These are phyloP conservation scores for Molanna angustata DNA, from an alignment of 2,888 invertebrate species.

Conservation along the genomic window DNA sequence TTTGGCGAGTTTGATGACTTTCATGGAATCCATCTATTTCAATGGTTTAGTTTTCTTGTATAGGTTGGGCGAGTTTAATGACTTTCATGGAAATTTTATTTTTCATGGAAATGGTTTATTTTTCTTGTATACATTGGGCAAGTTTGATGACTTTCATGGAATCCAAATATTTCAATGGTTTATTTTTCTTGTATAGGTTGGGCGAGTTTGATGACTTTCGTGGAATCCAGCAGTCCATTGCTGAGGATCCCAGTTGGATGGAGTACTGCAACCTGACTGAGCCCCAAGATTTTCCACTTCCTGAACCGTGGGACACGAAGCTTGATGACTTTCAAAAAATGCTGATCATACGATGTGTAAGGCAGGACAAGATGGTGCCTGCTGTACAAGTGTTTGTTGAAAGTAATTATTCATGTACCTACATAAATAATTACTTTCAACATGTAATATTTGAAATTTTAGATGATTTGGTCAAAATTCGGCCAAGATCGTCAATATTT, in stretches of 20 bases:
- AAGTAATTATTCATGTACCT: slow-evolving; percentile 44
- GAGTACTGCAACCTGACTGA: slow-evolving; percentile 68
- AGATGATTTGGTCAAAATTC: too few species aligned
- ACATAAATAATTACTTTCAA: too few species aligned
- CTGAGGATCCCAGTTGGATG: slow-evolving; percentile 65
- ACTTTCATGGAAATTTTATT: too few species aligned
- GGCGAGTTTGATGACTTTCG: slow-evolving; percentile 48
- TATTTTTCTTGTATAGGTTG: slow-evolving; percentile 43
- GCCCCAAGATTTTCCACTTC: slow-evolving; percentile 69
- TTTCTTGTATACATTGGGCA: too few species aligned
- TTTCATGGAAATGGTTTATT: too few species aligned
- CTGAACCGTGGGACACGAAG: slow-evolving; percentile 65
- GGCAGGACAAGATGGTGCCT: slow-evolving; percentile 85
- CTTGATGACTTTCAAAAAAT: slow-evolving; percentile 71
- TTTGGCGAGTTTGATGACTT: too few species aligned
- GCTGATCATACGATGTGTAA: slow-evolving; percentile 73
- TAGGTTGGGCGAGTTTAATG: too few species aligned
- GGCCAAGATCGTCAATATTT: too few species aligned
- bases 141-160: too few species aligned
- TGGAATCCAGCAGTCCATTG: slow-evolving; percentile 67
- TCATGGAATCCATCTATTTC: too few species aligned
- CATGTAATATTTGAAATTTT: too few species aligned
- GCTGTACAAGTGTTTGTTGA: slow-evolving; percentile 70
- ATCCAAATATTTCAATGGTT: background rate
- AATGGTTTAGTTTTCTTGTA: too few species aligned